Conservation (phyloP, 2,888 invertebrate species). For the Scotopteryx bipunctaria region DNA sequence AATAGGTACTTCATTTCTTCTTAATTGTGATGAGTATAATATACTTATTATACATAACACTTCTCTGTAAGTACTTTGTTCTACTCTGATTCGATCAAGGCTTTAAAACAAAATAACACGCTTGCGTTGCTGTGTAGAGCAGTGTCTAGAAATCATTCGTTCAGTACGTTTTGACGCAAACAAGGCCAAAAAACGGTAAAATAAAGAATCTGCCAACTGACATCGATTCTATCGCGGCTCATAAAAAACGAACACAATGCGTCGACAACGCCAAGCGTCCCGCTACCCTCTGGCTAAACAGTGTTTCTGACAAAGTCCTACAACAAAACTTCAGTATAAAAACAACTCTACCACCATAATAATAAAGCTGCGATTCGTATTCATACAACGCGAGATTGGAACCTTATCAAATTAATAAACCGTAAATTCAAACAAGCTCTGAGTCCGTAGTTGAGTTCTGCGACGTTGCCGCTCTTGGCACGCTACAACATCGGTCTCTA, state of each 20-base stretch:
- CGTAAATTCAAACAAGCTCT: slow-evolving; percentile 68
- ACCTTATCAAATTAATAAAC: slow-evolving; percentile 53
- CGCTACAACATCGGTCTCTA: slow-evolving; percentile 70
- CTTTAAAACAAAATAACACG: background rate
- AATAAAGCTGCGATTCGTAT: slow-evolving; percentile 41
- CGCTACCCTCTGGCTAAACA: slow-evolving; percentile 71
- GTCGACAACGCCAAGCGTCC: slow-evolving; percentile 68
- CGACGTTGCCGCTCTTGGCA: slow-evolving; percentile 78
- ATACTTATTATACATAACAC: too few relatives aligned
- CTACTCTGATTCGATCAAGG: too few relatives aligned
- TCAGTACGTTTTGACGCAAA: slow-evolving; percentile 45
- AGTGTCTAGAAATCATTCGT: slow-evolving; percentile 19
- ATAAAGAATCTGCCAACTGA: slow-evolving; percentile 83
- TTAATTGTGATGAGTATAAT: too few relatives aligned
- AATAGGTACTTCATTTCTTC: too few relatives aligned
- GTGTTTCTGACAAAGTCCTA: slow-evolving; percentile 52
- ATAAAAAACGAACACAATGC: slow-evolving; percentile 79
- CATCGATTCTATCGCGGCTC: slow-evolving; percentile 77
- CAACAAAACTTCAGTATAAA: slow-evolving; percentile 15
- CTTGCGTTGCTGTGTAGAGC: slow-evolving; percentile 11
- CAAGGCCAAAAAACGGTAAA: slow-evolving; percentile 81
- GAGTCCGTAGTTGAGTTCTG: slow-evolving; percentile 68
- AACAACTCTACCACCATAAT: slow-evolving; percentile 17
- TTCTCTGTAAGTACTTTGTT: too few relatives aligned
- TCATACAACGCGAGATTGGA: slow-evolving; percentile 37